Conservation (phyloP, 2,888 invertebrate species). For the Lasius platythorax region DNA sequence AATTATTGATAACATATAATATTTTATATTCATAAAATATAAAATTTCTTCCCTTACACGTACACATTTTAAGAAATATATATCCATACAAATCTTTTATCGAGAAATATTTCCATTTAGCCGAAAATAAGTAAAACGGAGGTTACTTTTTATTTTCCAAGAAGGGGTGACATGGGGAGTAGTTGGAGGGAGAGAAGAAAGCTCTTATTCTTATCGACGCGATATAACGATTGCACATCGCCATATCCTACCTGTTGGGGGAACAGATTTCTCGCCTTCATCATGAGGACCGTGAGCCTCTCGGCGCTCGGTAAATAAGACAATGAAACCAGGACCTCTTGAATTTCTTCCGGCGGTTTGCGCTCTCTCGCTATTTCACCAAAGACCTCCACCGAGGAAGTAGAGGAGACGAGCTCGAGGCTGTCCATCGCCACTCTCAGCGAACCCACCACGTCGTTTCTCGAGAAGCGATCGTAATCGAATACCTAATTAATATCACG, state of each 20-base stretch:
- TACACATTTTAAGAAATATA: neutral
- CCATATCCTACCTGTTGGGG: constrained; percentile 87
- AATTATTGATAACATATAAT: no score
- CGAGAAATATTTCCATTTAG: neutral
- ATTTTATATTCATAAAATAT: no score
- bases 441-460: constrained; percentile 95
- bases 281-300: constrained; percentile 92
- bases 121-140: neutral
- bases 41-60: no score
- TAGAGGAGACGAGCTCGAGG: constrained; percentile 92
- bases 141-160: neutral
- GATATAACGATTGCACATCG: neutral
- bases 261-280: constrained; percentile 94
- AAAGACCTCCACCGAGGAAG: constrained; percentile 94
- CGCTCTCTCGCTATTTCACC: constrained; percentile 94
- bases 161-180: neutral
- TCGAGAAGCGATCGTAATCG: constrained; percentile 91
- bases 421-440: constrained; percentile 92
- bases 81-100: neutral
- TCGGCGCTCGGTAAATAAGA: constrained; percentile 96
- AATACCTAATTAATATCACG: constrained; percentile 84
- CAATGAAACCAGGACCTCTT: constrained; percentile 93
- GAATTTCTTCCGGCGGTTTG: constrained; percentile 93
- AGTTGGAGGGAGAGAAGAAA: neutral
- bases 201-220: neutral